Conservation (phyloP, 2,888 invertebrate genomes). For the Desoria tigrina region DNA sequence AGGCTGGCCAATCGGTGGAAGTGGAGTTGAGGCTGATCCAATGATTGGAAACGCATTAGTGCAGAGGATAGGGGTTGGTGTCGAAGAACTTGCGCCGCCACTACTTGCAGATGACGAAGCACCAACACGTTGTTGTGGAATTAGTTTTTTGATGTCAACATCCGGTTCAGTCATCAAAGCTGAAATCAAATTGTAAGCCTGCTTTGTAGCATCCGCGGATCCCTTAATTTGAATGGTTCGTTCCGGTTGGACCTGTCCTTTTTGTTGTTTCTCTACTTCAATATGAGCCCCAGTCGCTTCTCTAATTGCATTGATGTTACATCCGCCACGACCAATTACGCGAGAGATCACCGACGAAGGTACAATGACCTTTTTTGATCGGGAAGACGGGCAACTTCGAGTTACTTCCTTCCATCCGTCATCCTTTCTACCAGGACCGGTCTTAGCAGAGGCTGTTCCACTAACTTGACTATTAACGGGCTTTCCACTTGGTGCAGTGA, state of each 20-base stretch:
- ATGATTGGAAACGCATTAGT: constrained; percentile 31
- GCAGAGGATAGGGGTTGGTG: constrained; percentile 20
- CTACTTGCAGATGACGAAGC: constrained; percentile 21
- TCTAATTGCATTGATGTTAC: constrained; percentile 96
- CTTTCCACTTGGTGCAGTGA: constrained; percentile 16
- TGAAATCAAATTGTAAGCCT: constrained; percentile 86
- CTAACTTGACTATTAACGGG: constrained; percentile 1
- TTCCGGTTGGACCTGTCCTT: constrained; percentile 78
- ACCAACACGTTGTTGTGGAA: constrained; percentile 61
- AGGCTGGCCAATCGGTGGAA: constrained; percentile 9
- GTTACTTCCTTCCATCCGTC: constrained; percentile 96
- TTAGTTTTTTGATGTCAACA: constrained; percentile 79
- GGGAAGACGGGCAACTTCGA: constrained; percentile 52
- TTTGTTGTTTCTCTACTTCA: constrained; percentile 95
- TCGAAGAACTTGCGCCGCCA: constrained; percentile 27
- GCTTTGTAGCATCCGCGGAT: constrained; percentile 85
- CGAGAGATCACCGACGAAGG: constrained; percentile 92
- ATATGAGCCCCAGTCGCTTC: constrained; percentile 96
- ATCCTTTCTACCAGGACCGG: constrained; percentile 62
- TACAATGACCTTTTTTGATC: constrained; percentile 84
- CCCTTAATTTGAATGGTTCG: constrained; percentile 94
- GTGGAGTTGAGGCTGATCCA: constrained; percentile 27
- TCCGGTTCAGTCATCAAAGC: constrained; percentile 94
- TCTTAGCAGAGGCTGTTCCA: constrained; percentile 6
- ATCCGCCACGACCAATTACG: constrained; percentile 92